These are phyloP conservation scores for Mus spretus DNA, from an alignment of 2,797 vertebrate species.

Conservation along the genomic window DNA sequence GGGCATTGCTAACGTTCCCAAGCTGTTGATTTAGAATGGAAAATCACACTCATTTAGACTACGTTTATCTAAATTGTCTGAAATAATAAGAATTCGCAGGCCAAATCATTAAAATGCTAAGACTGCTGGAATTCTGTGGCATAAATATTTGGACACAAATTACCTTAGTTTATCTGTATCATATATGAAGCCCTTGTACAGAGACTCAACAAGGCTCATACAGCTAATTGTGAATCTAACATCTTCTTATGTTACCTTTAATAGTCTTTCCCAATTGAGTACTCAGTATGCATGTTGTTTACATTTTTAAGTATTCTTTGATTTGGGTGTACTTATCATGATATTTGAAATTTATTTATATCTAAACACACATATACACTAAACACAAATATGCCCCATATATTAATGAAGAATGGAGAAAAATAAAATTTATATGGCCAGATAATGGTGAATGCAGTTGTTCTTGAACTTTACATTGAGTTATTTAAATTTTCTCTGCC, in stretches of 20 bases:
- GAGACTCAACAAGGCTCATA: not conserved
- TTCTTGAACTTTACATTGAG: not conserved
- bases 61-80: not conserved
- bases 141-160: not conserved
- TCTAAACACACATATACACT: not conserved
- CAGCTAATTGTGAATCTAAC: not conserved
- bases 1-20: not conserved
- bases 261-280: not conserved
- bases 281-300: not conserved
- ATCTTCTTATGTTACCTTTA: not conserved
- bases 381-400: not conserved
- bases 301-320: not conserved
- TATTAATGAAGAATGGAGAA: not conserved
- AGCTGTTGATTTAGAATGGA: not conserved
- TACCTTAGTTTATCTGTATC: not conserved
- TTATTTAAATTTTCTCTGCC: not conserved
- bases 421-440: not conserved
- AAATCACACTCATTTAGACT: not conserved
- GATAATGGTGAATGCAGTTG: not conserved
- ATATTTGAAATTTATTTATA: not conserved
- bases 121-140: not conserved
- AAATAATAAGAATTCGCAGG: not conserved
- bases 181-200: not conserved
- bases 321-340: conserved; percentile 28
- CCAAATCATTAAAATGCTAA: not conserved